Conservation (phyloP, 2,113 vertebrate genomes). For the Prolemur simus region DNA sequence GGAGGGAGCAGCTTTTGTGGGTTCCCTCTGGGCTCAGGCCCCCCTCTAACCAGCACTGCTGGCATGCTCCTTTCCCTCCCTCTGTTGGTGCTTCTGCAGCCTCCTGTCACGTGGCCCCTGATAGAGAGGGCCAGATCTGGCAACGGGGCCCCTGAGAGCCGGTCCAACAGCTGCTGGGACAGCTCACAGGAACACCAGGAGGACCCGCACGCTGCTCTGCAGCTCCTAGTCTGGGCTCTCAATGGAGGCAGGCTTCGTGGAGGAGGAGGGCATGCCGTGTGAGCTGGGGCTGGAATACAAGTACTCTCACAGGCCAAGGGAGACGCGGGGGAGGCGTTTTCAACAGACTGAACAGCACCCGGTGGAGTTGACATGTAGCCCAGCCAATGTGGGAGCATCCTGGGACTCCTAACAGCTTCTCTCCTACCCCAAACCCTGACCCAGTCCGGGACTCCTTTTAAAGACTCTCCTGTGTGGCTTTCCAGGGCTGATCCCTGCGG, state of each 20-base stretch:
- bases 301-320: neutral
- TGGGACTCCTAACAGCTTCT: neutral
- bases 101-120: neutral
- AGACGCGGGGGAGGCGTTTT: no score
- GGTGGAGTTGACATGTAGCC: no score
- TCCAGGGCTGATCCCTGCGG: constrained; percentile 4
- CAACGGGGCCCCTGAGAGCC: neutral
- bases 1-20: neutral
- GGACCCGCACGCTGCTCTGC: neutral
- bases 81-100: neutral
- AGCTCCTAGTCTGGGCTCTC: neutral
- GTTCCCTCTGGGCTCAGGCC: neutral
- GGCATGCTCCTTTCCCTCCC: neutral
- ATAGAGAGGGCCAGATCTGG: neutral
- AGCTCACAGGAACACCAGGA: neutral
- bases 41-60: no score
- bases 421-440: neutral
- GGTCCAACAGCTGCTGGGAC: no score
- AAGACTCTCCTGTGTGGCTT: neutral
- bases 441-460: neutral
- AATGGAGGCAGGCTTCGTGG: neutral
- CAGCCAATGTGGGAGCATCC: neutral
- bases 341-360: neutral
- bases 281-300: neutral
- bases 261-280: neutral